Conservation (phyloP, 1,140 invertebrate species). For the Uloborus diversus region DNA sequence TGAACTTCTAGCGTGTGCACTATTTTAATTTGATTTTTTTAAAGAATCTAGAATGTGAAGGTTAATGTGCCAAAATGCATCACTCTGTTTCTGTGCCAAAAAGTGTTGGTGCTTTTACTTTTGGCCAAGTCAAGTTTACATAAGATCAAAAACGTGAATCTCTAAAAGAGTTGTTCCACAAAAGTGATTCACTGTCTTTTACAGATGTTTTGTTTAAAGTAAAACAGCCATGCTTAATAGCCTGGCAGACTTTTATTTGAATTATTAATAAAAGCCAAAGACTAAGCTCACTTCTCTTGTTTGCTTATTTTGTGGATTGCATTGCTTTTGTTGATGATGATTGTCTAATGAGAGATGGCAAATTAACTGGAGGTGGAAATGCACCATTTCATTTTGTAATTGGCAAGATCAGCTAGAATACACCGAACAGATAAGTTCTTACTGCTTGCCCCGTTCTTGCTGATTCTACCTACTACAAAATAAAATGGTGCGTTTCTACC, state of each 20-base stretch:
- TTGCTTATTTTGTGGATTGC: not conserved
- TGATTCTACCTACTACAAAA: no score
- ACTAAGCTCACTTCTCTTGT: slow-evolving; percentile 5
- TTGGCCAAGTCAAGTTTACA: slow-evolving; percentile 13
- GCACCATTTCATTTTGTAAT: no score
- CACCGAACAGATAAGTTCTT: no score
- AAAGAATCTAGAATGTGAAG: not conserved
- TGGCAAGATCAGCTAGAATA: no score
- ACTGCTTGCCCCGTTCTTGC: no score
- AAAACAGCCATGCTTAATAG: not conserved
- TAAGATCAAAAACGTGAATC: not conserved
- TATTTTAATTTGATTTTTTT: slow-evolving; percentile 18
- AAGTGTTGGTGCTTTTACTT: slow-evolving; percentile 16
- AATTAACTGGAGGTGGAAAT: no score
- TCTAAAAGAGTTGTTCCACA: not conserved
- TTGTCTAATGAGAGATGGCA: no score
- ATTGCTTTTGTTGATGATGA: not conserved
- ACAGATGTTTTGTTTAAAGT: slow-evolving; percentile 22
- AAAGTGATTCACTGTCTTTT: slow-evolving; percentile 16
- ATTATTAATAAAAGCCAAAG: slow-evolving; percentile 33
- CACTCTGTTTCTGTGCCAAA: slow-evolving; percentile 26
- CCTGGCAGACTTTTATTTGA: slow-evolving; percentile 4
- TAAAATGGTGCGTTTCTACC: no score
- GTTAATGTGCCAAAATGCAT: not conserved
- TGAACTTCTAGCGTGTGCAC: slow-evolving; percentile 3